A percentile compares a stretch with the other conserved stretches of the same genome.
phyloP scores from a whole-genome alignment of 2,888 invertebrate species.

The Anoplius nigerrimus region DNA sequence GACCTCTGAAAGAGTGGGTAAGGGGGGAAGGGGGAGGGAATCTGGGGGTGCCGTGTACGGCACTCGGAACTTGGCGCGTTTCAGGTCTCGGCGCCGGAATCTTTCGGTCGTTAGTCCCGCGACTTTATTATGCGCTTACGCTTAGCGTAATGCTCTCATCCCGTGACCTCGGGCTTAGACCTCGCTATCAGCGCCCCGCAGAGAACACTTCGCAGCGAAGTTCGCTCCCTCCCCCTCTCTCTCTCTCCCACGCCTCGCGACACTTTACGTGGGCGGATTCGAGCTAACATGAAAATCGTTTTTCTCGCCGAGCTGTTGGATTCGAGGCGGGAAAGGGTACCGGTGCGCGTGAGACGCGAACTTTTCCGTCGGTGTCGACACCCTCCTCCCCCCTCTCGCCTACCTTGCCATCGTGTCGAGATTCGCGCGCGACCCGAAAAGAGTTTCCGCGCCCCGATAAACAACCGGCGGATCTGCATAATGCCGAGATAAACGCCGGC shows the following conservation, averaged over 20 bases:
- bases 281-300: conserved; percentile 13
- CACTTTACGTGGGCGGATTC: conserved; percentile 11
- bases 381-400: no score
- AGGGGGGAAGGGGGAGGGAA: background rate
- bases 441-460: no score
- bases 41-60: no score
- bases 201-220: conserved; percentile 24
- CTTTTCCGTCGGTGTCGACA: no score
- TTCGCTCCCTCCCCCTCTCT: no score
- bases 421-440: no score
- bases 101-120: conserved; percentile 50
- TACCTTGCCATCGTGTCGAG: no score
- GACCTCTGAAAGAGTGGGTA: no score
- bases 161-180: conserved; percentile 56
- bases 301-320: background rate
- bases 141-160: conserved; percentile 57
- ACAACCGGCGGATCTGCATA: background rate
- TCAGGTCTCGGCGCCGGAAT: conserved; percentile 35
- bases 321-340: no score
- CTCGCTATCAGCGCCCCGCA: conserved; percentile 52
- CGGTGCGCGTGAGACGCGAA: no score
- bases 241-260: background rate
- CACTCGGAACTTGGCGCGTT: conserved; percentile 31
- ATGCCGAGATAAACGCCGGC: background rate
- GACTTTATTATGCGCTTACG: conserved; percentile 58